These are phyloP conservation scores for Eupeodes corollae DNA, from an alignment of 1,140 invertebrate species.

Conservation along the genomic window DNA sequence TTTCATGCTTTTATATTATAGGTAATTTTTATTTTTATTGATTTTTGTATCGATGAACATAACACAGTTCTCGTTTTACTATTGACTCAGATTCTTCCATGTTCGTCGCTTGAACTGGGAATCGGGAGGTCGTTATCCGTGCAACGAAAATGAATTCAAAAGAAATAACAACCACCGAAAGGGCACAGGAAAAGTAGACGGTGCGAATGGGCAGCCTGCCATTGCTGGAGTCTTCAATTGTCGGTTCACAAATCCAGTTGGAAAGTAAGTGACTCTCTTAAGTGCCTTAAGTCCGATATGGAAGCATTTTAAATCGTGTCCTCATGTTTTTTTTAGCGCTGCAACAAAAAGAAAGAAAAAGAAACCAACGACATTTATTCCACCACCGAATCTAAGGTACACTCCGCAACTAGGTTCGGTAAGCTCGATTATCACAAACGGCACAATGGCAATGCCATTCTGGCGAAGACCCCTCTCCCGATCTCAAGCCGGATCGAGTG, in stretches of 20 bases:
- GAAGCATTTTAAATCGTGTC: neutral
- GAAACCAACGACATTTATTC: slow-evolving; percentile 76
- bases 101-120: slow-evolving; percentile 53
- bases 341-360: slow-evolving; percentile 72
- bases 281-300: neutral
- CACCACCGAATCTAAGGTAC: slow-evolving; percentile 48
- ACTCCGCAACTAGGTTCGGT: neutral
- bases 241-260: slow-evolving; percentile 62
- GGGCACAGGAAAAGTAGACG: neutral
- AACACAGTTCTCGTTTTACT: neutral
- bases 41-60: neutral
- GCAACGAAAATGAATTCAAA: neutral
- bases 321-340: slow-evolving; percentile 18
- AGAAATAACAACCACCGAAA: neutral
- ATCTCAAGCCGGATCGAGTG: slow-evolving; percentile 23
- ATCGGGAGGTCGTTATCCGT: slow-evolving; percentile 42
- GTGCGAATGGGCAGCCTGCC: slow-evolving; percentile 18
- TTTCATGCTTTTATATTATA: slow-evolving; percentile 79
- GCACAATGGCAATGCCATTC: slow-evolving; percentile 52
- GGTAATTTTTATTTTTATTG: slow-evolving; percentile 28
- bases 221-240: slow-evolving; percentile 84
- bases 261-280: slow-evolving; percentile 23
- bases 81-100: slow-evolving; percentile 49
- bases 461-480: slow-evolving; percentile 57
- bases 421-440: slow-evolving; percentile 6